Evolutionary conservation across 23 tunicate species (phyloP).

Genomic region (Phallusia fumigata): DNA sequence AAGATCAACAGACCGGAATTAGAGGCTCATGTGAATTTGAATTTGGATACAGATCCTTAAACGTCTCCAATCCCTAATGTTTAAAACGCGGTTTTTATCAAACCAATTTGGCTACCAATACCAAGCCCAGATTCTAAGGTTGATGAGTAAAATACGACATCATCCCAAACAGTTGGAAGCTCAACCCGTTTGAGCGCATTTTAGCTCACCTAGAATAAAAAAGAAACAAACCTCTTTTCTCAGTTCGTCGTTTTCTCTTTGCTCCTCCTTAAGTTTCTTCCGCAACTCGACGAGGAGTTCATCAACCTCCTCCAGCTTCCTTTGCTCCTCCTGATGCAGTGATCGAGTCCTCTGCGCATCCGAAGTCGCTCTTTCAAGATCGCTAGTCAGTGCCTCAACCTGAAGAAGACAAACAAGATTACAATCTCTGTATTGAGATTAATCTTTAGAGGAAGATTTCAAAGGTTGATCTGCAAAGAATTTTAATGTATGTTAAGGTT

Average conservation of each 20-base stretch:
- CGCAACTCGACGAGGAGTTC: slow-evolving; percentile 46
- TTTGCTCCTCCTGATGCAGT: slow-evolving; percentile 36
- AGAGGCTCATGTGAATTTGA: too few species aligned
- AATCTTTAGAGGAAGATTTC: too few species aligned
- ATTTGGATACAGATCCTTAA: too few species aligned
- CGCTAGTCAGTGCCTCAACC: slow-evolving; percentile 35
- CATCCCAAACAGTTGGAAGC: background rate
- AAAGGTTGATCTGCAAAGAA: too few species aligned
- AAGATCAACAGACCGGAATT: too few species aligned
- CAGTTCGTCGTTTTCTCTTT: slow-evolving; percentile 33
- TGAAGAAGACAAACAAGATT: background rate
- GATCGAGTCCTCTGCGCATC: slow-evolving; percentile 40
- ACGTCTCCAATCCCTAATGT: too few species aligned
- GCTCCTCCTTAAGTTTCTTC: slow-evolving; percentile 37
- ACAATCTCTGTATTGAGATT: too few species aligned
- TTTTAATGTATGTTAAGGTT: too few species aligned
- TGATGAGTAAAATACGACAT: too few species aligned
- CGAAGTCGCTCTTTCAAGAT: slow-evolving; percentile 36
- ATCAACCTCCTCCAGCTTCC: slow-evolving; percentile 43
- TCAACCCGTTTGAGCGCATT: background rate
- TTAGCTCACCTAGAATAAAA: background rate
- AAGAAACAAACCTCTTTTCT: slow-evolving; percentile 33
- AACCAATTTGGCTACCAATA: too few species aligned
- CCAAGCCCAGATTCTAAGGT: too few species aligned
- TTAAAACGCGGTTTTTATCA: too few species aligned